These are phyloP conservation scores for Tetrao urogallus DNA, from an alignment of 2,113 vertebrate species.

Conservation along the genomic window DNA sequence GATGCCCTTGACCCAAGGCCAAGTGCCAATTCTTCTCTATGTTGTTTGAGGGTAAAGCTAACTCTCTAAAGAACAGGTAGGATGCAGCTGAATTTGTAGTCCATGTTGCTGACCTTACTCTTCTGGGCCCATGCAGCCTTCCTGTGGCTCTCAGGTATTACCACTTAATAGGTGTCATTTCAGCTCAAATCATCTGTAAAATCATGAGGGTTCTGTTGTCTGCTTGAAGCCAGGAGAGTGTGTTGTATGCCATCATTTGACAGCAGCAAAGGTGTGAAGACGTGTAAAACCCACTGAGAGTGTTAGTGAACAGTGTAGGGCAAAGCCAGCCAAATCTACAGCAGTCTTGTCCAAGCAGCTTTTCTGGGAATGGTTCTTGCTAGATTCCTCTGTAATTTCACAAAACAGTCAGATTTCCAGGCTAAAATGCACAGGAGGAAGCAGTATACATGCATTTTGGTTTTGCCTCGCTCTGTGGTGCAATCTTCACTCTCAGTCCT, in stretches of 20 bases:
- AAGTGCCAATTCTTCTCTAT: accelerated
- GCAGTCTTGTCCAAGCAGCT: neutral
- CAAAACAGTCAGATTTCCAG: neutral
- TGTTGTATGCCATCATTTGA: neutral
- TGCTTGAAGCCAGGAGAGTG: neutral
- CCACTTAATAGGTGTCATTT: neutral
- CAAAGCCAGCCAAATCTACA: neutral
- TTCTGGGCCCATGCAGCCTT: neutral
- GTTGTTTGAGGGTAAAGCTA: neutral
- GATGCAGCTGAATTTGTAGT: accelerated
- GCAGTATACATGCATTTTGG: neutral
- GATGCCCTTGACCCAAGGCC: neutral
- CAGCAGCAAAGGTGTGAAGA: neutral
- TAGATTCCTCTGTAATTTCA: neutral
- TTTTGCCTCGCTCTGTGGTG: neutral
- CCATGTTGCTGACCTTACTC: neutral
- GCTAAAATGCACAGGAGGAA: neutral
- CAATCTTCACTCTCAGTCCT: neutral
- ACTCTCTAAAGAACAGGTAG: neutral
- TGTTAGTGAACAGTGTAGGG: neutral
- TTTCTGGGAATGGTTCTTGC: neutral
- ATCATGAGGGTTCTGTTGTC: neutral
- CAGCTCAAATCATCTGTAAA: neutral
- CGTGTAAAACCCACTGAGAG: neutral
- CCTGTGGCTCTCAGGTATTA: neutral